phyloP scores from a whole-genome alignment of 2,888 invertebrate species.

The Ceramica pisi region DNA sequence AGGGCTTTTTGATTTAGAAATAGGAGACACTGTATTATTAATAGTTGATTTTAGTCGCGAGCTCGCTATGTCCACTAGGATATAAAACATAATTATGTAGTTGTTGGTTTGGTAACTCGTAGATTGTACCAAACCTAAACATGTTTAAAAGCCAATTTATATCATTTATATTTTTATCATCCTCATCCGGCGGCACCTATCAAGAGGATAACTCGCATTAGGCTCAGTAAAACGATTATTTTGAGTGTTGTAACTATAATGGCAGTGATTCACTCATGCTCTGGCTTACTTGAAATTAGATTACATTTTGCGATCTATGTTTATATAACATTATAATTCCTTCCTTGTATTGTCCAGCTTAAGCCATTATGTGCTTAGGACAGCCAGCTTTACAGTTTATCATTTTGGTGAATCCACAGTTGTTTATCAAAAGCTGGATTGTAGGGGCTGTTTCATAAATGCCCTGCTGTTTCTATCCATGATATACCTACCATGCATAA shows the following conservation, averaged over 20 bases:
- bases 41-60: conserved; percentile 47
- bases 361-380: not conserved
- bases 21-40: conserved; percentile 38
- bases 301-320: not conserved
- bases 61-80: conserved; percentile 50
- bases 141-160: conserved; percentile 22
- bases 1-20: conserved; percentile 30
- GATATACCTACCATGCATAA: no score
- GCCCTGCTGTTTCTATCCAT: conserved; percentile 16
- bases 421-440: conserved; percentile 4
- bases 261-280: not conserved
- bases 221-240: not conserved
- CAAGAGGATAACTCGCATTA: conserved; percentile 12
- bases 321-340: not conserved
- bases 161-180: conserved; percentile 23
- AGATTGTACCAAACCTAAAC: conserved; percentile 51
- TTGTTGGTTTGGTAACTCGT: conserved; percentile 26
- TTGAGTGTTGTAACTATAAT: not conserved
- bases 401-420: not conserved
- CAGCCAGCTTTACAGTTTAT: not conserved
- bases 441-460: not conserved
- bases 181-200: conserved; percentile 6
- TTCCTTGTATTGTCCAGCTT: not conserved
- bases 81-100: conserved; percentile 33
- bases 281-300: conserved; percentile 6